These are phyloP conservation scores for Glaucidium brasilianum DNA, from an alignment of 2,113 vertebrate species.

Conservation along the genomic window DNA sequence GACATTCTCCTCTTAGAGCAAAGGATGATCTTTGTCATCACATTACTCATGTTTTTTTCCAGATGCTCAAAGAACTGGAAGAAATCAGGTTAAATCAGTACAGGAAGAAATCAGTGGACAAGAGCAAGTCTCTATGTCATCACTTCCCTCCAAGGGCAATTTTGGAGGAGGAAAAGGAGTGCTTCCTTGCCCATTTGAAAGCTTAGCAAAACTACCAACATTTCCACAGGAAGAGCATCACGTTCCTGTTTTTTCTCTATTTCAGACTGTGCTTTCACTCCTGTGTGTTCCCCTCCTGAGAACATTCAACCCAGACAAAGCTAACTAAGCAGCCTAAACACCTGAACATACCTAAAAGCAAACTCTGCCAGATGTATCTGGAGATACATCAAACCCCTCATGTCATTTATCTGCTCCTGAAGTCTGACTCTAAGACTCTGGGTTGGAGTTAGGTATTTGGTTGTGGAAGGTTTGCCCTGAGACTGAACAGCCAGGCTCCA, in stretches of 20 bases:
- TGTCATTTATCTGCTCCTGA: neutral
- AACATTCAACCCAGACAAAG: neutral
- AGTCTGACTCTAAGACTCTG: neutral
- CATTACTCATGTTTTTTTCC: neutral
- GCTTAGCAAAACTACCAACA: neutral
- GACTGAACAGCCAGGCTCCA: neutral
- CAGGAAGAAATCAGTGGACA: slow-evolving; percentile 14
- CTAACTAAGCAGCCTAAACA: neutral
- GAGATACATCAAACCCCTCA: neutral
- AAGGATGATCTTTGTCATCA: slow-evolving; percentile 27
- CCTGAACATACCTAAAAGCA: neutral
- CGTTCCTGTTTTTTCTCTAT: neutral
- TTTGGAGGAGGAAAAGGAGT: neutral
- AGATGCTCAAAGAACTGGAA: neutral
- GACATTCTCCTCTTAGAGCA: slow-evolving; percentile 13
- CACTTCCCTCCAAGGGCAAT: neutral
- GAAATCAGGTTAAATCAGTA: neutral
- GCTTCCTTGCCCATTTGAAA: neutral
- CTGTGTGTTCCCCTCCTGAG: neutral
- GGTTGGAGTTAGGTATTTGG: neutral
- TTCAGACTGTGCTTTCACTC: neutral
- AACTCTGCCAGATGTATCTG: neutral
- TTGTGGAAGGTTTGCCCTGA: neutral
- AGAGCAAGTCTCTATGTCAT: slow-evolving; percentile 10
- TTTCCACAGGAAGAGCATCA: neutral